Evolutionary conservation across 1,140 invertebrate species (phyloP), one percentile per base, ranked within the genome.

Genomic region (Apolygus lucorum): DNA sequence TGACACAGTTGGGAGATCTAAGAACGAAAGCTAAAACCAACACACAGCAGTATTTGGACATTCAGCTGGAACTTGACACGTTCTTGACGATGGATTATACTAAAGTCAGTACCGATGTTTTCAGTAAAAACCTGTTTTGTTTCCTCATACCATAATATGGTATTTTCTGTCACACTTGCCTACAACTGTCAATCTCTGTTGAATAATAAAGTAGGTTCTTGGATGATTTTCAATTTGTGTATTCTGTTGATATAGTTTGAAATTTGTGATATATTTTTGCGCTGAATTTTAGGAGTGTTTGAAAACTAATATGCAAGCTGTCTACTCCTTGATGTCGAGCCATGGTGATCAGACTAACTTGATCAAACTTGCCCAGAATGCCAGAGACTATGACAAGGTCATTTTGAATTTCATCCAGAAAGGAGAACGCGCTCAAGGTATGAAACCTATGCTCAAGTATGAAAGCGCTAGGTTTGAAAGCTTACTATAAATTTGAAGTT

Each of bases 331-430:
- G 42, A 91, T 98, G 78, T 86, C 91, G 0, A 94, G 92, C 76
- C 95, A 98, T 77, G 95, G 95, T 0, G 93, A 98, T 80, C 90
- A 93, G 70, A 86, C 90, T 66, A 95, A 95, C 78, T 77, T 96
- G 17, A 88, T 95, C 25, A 88, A 89, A 77, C 84, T 96, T 70
- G 93, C 93, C 1, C 85, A 90, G 28, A 83, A 91, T 26, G 93
- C 95, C 78, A 88, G 90, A 78, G 95, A 98, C 81, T 96, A 89
- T 78, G 92, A 97, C 73, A 87, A 91, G 76, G 89, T 97, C 0
- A 89, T 98, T 63, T 84, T 87, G 1, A 92, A 96, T 76, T 87
- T 95, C 79, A 84, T 97, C 27, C 90, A 93, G 72, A 89, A 90
- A 75, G 76, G 76, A 4, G 72, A 77, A 22, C 77, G 76, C 70